Evolutionary conservation across 2,797 vertebrate genomes (phyloP).

Genomic region (Peromyscus eremicus): DNA sequence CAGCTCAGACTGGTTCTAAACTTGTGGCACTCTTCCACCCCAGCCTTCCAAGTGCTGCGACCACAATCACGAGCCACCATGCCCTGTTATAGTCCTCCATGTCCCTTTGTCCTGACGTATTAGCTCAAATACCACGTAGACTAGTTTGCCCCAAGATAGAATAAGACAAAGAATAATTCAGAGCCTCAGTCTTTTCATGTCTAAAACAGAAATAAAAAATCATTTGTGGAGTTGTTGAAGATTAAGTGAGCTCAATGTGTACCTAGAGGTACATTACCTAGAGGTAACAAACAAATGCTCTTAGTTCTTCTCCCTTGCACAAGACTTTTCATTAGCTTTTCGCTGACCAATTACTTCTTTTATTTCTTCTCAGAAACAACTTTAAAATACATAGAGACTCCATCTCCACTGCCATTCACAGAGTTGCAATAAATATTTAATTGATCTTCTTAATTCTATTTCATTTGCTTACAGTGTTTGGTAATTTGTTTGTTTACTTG

Average conservation of each 20-base stretch:
- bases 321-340: neutral
- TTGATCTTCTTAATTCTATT: slow-evolving; percentile 30
- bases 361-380: slow-evolving; percentile 12
- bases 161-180: slow-evolving; percentile 39
- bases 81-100: neutral
- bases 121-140: slow-evolving; percentile 8
- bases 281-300: neutral
- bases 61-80: neutral
- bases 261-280: neutral
- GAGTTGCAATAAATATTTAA: neutral
- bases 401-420: neutral
- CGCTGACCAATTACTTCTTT: slow-evolving; percentile 42
- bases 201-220: slow-evolving; percentile 44
- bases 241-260: neutral
- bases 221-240: slow-evolving; percentile 8
- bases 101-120: neutral
- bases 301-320: neutral
- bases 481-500: neutral
- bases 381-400: slow-evolving; percentile 43
- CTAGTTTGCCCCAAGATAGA: neutral
- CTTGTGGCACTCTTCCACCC: neutral
- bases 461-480: slow-evolving; percentile 32
- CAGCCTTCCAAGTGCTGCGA: neutral
- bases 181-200: slow-evolving; percentile 33
- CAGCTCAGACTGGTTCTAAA: neutral